Conservation (phyloP, 2,113 vertebrate species). For the Camelus bactrianus region DNA sequence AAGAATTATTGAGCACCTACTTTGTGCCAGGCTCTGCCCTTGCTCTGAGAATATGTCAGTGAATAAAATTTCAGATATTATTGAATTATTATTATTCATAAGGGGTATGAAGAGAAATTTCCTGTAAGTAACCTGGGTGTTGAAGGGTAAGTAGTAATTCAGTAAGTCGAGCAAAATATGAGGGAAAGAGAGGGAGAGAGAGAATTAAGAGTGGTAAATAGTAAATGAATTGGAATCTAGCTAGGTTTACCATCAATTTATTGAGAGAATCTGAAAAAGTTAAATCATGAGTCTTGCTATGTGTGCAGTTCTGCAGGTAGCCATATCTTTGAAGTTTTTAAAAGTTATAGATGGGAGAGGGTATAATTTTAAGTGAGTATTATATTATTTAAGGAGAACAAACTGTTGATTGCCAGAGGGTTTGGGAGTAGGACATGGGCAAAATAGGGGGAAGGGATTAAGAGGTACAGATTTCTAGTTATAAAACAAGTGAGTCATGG, state of each 20-base stretch:
- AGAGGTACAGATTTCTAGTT: neutral
- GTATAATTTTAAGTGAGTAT: neutral
- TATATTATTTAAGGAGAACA: conserved; percentile 3
- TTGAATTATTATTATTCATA: no score
- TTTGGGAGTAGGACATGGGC: neutral
- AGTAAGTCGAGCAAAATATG: neutral
- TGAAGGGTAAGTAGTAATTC: neutral
- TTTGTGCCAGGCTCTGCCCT: neutral
- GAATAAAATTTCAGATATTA: neutral
- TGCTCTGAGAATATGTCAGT: neutral
- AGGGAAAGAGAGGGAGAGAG: neutral
- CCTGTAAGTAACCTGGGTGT: neutral
- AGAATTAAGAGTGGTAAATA: neutral
- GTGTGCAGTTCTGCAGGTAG: neutral
- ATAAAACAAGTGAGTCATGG: neutral
- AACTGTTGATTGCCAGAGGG: neutral
- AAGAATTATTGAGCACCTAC: neutral
- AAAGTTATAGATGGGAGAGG: neutral
- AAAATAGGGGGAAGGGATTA: neutral
- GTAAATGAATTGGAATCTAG: neutral
- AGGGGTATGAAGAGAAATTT: neutral
- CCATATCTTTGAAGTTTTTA: conserved; percentile 39
- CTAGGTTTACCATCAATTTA: neutral
- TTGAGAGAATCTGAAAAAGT: neutral
- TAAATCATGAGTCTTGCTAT: neutral